Base-by-base conservation (phyloP, 2,797 vertebrate genomes). In the Liparis tanakae region DNA sequence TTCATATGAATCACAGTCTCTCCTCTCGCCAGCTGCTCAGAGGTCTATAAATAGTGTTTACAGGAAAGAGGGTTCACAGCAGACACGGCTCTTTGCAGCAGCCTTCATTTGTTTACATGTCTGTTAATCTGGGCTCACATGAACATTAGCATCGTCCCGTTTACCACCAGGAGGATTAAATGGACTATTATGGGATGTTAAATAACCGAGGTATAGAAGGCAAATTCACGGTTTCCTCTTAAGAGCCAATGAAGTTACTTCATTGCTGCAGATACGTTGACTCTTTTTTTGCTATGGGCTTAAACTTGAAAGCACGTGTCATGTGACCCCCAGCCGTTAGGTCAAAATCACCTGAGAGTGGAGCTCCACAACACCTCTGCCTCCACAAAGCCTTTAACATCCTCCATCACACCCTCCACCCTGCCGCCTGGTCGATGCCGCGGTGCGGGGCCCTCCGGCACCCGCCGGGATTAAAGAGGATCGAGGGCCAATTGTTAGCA, bases 11-110 rank as follows among this genome's bases (percentile, higher is more conserved):
- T 87, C 72, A 74, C 25, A 13, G 72, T 58, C 18, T 85, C 53
- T 73, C 48, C 46, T 65, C 65, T 86, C 74, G 61, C 81, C 83
- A 89, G 86, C 84, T 87, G 85, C 79, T 82, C 82, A 61, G 43
- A 82, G 59, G 67, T 67, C 85, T 89, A 85, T 86, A 83, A 70
- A 88, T 89, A 81, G 74, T 71, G 74, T 74, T 82, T 86, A 74
- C 79, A 78, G 78, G 66, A 68, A 82, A 71, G 54, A 48, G 25
- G 33, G 58, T 66, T 88, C 71, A 72, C 80, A 87, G 86, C 55
- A 86, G 83, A 84, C 79, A 73, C 48, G 33, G 67, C 34, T 76
- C 82, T 83, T 82, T 86, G 80, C 1, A 13, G 70, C 34, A 69
- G 59, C 61, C 71, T 70, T 85, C 75, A 85, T 83, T 87, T 86